Evolutionary conservation across 2,797 vertebrate species (phyloP), one percentile per base, ranked within the genome.

Genomic region (Helostoma temminkii): DNA sequence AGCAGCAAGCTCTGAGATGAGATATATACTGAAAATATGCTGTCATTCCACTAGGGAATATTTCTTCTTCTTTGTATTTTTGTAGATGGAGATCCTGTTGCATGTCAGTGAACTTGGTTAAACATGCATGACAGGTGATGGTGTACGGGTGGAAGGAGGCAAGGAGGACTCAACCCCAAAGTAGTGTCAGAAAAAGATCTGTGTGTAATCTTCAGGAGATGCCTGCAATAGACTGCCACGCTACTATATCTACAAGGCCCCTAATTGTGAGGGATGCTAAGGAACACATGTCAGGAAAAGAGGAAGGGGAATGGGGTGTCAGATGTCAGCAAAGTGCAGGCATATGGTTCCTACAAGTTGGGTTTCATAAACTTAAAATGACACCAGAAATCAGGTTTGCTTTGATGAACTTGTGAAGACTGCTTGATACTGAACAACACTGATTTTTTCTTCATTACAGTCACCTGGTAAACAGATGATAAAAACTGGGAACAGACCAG

Each of bases 251-350:
- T 78, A 50, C 49, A 80, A 89, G 84, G 88, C 85, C 88, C 88
- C 82, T 85, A 92, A 90, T 91, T 92, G 77, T 67, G 57, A 86
- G 80, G 74, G 86, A 83, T 71, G 80, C 72, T 76, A 77, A 83
- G 70, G 75, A 93, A 86, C 90, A 92, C 88, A 93, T 92, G 91
- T 84, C 84, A 84, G 78, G 65, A 85, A 88, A 85, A 91, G 87
- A 88, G 69, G 79, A 85, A 87, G 80, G 90, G 89, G 87, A 88
- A 73, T 21, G 76, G 87, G 82, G 92, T 89, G 91, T 92, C 87
- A 82, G 84, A 90, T 92, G 73, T 88, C 78, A 64, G 56, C 72
- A 75, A 70, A 66, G 66, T 74, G 77, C 66, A 76, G 83, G 43
- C 85, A 84, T 85, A 80, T 80, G 81, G 76, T 88, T 86, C 80